Conservation (phyloP, 2,797 vertebrate genomes). For the Taeniopygia guttata region DNA sequence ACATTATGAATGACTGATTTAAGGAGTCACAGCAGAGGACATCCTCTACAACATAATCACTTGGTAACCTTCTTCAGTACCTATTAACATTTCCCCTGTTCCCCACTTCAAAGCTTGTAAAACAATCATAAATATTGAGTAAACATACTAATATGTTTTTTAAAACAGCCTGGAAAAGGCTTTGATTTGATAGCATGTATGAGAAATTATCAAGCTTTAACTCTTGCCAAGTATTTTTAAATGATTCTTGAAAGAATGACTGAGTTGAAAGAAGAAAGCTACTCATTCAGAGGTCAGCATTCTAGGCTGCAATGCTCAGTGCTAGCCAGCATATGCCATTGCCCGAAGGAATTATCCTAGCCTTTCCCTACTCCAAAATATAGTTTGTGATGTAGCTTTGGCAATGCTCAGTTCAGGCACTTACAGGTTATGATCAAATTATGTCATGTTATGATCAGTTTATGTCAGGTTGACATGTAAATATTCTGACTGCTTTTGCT, state of each 20-base stretch:
- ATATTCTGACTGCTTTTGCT: background rate
- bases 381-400: background rate
- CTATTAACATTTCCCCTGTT: background rate
- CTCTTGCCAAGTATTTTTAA: background rate
- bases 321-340: background rate
- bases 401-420: background rate
- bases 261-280: background rate
- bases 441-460: background rate
- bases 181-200: background rate
- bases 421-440: background rate
- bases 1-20: conserved; percentile 3
- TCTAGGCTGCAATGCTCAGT: background rate
- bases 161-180: background rate
- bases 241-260: background rate
- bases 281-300: background rate
- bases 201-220: background rate
- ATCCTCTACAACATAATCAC: background rate
- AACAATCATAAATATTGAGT: background rate
- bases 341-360: background rate
- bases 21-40: conserved; percentile 8
- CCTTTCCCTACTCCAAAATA: background rate
- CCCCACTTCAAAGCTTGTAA: background rate
- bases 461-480: background rate
- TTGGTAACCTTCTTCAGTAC: background rate
- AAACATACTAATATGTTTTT: background rate